Conservation (phyloP, 2,113 vertebrate species). For the Hyperoodon ampullatus region DNA sequence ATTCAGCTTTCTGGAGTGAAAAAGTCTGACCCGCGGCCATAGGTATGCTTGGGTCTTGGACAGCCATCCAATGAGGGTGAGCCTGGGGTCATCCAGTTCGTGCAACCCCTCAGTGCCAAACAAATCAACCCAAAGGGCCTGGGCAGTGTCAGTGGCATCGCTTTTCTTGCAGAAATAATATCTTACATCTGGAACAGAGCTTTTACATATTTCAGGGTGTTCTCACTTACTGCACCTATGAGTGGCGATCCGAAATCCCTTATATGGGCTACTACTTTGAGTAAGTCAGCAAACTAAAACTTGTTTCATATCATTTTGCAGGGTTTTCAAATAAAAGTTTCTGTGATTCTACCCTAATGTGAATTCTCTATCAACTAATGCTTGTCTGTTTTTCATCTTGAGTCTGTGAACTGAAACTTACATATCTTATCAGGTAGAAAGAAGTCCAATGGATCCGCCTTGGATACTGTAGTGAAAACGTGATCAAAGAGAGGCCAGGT, state of each 20-base stretch:
- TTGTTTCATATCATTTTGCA: background rate
- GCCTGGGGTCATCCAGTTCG: too few species aligned
- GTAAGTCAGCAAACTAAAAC: background rate
- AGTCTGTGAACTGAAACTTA: background rate
- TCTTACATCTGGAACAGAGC: background rate
- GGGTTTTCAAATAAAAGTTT: background rate
- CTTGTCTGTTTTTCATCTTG: background rate
- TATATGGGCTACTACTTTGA: background rate
- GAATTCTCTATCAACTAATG: background rate
- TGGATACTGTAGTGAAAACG: background rate
- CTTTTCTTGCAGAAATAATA: background rate
- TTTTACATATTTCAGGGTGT: background rate
- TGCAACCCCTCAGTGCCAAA: background rate
- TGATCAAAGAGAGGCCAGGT: accelerated
- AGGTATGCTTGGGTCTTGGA: background rate
- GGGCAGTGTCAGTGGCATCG: background rate
- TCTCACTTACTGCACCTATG: background rate
- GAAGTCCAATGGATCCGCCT: background rate
- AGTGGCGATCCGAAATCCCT: background rate
- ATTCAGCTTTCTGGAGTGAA: background rate
- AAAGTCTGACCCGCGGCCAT: accelerated
- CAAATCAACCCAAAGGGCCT: background rate
- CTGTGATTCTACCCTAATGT: background rate
- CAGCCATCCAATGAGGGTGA: background rate
- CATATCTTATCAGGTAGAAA: background rate